These are phyloP conservation scores for Coptodon bakossiorum DNA, from an alignment of 2,113 vertebrate species.

Conservation along the genomic window DNA sequence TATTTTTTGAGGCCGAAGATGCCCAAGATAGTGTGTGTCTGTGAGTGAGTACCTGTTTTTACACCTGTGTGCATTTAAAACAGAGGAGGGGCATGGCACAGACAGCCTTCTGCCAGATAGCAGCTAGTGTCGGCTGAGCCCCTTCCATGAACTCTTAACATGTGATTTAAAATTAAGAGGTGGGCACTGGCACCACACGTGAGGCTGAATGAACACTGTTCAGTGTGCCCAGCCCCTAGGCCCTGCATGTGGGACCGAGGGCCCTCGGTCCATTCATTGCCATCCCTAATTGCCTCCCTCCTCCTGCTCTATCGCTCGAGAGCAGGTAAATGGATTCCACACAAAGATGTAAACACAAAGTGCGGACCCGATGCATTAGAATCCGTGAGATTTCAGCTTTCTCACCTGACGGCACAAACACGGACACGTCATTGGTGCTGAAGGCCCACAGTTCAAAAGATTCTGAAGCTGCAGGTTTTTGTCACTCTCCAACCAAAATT, in stretches of 20 bases:
- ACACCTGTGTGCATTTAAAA: neutral
- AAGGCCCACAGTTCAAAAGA: too few relatives aligned
- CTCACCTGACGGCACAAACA: too few relatives aligned
- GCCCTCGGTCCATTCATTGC: neutral
- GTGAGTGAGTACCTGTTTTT: neutral
- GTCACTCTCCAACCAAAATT: too few relatives aligned
- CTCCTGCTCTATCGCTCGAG: neutral
- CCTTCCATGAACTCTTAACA: neutral
- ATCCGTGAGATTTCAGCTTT: too few relatives aligned
- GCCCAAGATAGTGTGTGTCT: neutral
- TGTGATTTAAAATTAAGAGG: neutral
- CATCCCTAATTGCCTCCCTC: neutral
- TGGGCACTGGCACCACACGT: neutral
- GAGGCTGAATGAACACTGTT: neutral
- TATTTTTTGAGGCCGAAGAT: neutral
- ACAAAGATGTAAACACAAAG: too few relatives aligned
- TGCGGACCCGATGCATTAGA: too few relatives aligned
- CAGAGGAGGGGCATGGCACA: neutral
- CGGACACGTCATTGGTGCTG: too few relatives aligned
- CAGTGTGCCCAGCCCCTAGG: neutral
- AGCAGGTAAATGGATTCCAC: too few relatives aligned
- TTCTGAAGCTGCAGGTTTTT: too few relatives aligned
- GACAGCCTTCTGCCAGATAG: neutral
- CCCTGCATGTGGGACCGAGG: neutral
- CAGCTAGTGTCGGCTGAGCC: neutral